Percentiles rank a stretch among this genome's conserved stretches.
These are phyloP conservation scores for Alloplasta piceator DNA, from an alignment of 2,888 invertebrate species.

Conservation along the genomic window DNA sequence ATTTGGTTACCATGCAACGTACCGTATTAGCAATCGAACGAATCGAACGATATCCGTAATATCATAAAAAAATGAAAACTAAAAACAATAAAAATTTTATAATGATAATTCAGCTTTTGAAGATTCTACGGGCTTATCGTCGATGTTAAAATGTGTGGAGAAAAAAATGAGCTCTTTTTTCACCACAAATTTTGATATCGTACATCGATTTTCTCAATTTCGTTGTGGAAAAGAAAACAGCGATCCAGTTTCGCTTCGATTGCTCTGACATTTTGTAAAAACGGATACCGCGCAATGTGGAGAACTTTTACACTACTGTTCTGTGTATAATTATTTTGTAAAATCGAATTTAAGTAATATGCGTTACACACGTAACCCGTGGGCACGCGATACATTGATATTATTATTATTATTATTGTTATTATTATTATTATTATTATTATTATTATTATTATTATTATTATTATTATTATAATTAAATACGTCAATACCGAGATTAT, in stretches of 20 bases:
- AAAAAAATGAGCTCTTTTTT: slow-evolving; percentile 61
- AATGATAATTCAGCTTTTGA: no score
- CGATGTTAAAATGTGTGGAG: slow-evolving; percentile 35
- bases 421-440: slow-evolving; percentile 36
- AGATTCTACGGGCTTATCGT: no score
- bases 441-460: no score
- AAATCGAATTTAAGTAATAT: slow-evolving; percentile 29
- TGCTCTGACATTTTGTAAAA: no score
- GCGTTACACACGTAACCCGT: slow-evolving; percentile 48
- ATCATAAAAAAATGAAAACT: no score
- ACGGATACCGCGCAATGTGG: slow-evolving; percentile 5
- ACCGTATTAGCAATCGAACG: no score
- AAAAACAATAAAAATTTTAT: no score
- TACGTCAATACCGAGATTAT: slow-evolving; percentile 55
- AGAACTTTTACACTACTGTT: slow-evolving; percentile 19
- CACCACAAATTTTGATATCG: slow-evolving; percentile 37
- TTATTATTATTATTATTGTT: slow-evolving; percentile 43
- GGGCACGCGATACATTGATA: slow-evolving; percentile 20
- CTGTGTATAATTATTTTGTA: slow-evolving; percentile 25
- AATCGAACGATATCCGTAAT: no score
- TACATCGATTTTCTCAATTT: no score
- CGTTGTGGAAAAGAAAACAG: not conserved
- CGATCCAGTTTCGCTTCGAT: no score
- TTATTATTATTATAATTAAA: no score
- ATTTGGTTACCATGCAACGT: no score